These are phyloP conservation scores for Hypena proboscidalis DNA, from an alignment of 2,888 invertebrate genomes.

Conservation along the genomic window DNA sequence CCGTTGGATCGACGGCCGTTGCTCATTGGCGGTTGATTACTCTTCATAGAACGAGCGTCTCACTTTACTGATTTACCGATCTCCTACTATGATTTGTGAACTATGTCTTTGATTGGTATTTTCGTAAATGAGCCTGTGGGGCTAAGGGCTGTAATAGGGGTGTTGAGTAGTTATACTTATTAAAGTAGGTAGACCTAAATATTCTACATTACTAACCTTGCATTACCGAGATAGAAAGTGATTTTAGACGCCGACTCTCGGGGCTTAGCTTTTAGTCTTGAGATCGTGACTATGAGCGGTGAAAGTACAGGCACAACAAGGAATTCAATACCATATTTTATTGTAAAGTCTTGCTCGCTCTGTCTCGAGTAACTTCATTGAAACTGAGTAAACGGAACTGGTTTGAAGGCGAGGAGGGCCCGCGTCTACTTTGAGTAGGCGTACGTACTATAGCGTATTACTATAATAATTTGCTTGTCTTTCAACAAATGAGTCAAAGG, in stretches of 20 bases:
- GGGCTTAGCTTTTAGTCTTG: constrained; percentile 37
- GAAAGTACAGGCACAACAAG: constrained; percentile 64
- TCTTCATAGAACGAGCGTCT: constrained; percentile 11
- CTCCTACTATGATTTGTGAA: too few relatives aligned
- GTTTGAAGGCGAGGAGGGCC: constrained; percentile 26
- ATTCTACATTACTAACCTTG: too few relatives aligned
- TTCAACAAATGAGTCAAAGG: constrained; percentile 53
- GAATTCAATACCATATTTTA: constrained; percentile 47
- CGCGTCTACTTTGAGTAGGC: constrained; percentile 28
- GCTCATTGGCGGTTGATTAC: constrained; percentile 40
- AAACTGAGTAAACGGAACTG: constrained; percentile 32
- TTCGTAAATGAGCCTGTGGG: too few relatives aligned
- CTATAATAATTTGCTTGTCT: constrained; percentile 34
- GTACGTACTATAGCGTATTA: constrained; percentile 32
- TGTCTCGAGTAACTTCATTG: constrained; percentile 31
- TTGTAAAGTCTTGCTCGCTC: constrained; percentile 25
- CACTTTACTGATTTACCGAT: not conserved
- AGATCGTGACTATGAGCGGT: constrained; percentile 69
- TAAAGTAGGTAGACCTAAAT: too few relatives aligned
- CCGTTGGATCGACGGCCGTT: constrained; percentile 57
- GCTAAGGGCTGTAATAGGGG: too few relatives aligned
- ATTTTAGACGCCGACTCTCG: constrained; percentile 37
- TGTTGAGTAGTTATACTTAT: too few relatives aligned
- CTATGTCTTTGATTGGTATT: too few relatives aligned
- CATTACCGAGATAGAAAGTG: constrained; percentile 69